Base-by-base conservation (phyloP, 2,113 vertebrate genomes). In the Tricholaema leucomelas region DNA sequence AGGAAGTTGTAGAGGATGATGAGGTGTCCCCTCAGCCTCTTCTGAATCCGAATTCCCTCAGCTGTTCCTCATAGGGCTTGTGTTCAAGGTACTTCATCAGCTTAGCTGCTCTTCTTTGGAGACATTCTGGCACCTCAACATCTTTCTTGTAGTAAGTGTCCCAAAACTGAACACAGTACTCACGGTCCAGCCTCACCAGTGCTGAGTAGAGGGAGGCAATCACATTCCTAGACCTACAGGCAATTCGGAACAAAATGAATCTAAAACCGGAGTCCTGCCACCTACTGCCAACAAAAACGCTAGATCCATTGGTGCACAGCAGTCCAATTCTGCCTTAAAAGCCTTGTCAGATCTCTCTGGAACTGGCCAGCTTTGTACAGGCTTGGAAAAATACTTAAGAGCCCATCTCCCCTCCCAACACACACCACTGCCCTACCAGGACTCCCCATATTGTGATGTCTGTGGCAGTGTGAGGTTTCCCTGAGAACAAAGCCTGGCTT, bases 401-500 rank as follows among this genome's bases (percentile, higher is more conserved):
- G 48, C 23, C 6, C 5, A 52, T 48, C 8, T 11, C 21, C 21
- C 46, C 15, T 16, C 44, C 44, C 40, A 6, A 79, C 69, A 44
- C 16, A 44, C 42, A 44, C 42, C 42, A 44, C 42, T 58, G 15
- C 33, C 23, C 31, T 56, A 3, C 4, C 2, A 12, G 56, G 56
- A 44, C 82, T 60, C 12, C n/a, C 33, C 28, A 38, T 3, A 21
- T 17, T 46, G 48, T 0, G 1, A 25, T 50, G 54, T 33, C 86
- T 72, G 58, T 2, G 1, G 88, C 78, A 73, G 21, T 0, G 0
- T 33, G 15, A 27, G 55, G 30, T 30, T 56, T 75, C 74, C 70
- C 28, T 40, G 81, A 66, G 90, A 96, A 87, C 87, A 89, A 91
- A 89, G n/a, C 12, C 42, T 30, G 38, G 64, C 85, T 96, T 92